phyloP scores from a whole-genome alignment of 2,113 vertebrate species.

The Gavia stellata region DNA sequence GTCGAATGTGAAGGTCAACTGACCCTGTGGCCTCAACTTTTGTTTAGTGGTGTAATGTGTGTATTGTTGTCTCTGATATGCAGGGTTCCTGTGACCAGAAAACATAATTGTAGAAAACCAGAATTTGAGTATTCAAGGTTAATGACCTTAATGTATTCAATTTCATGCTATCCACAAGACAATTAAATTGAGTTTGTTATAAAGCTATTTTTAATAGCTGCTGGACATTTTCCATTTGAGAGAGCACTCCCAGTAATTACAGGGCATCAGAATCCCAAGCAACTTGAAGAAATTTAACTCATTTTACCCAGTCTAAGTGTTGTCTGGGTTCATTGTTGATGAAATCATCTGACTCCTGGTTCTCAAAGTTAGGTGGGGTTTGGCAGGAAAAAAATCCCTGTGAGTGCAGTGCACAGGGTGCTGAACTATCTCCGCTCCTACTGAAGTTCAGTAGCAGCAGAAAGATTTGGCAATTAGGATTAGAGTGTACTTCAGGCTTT shows the following conservation, averaged over 20 bases:
- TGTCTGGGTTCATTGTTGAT: not conserved
- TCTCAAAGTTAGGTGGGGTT: not conserved
- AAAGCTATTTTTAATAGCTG: not conserved
- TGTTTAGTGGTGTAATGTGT: not conserved
- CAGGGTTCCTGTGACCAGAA: not conserved
- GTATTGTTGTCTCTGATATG: not conserved
- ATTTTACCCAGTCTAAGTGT: not conserved
- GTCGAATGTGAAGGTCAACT: not conserved
- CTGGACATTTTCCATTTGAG: not conserved
- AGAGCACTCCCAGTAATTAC: not conserved
- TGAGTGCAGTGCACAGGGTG: not conserved
- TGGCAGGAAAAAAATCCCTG: not conserved
- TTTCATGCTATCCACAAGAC: not conserved
- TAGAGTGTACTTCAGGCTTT: not conserved
- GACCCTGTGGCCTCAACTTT: not conserved
- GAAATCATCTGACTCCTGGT: not conserved
- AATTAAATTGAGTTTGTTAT: not conserved
- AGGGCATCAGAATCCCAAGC: not conserved
- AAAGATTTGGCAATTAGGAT: not conserved
- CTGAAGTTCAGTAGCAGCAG: not conserved
- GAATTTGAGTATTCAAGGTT: not conserved
- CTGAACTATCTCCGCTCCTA: not conserved
- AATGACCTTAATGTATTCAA: conserved; percentile 29
- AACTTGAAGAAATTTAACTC: not conserved
- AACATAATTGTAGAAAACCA: not conserved